Evolutionary conservation across 2,888 invertebrate species (phyloP), one percentile per base, ranked within the genome.

Genomic region (Conops quadrifasciatus): DNA sequence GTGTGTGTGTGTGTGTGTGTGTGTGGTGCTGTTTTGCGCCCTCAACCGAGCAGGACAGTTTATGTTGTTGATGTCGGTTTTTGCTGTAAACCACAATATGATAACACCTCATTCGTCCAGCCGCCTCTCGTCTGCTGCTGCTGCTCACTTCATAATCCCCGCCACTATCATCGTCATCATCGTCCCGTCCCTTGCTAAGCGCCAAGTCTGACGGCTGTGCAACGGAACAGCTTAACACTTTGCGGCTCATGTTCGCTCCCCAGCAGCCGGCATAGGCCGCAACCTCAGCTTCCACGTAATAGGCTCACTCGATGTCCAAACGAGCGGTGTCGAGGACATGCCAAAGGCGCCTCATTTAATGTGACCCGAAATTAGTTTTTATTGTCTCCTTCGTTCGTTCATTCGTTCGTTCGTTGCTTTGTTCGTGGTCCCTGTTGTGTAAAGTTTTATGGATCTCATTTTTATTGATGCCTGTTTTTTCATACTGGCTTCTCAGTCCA

Each of bases 41-140:
- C 79, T 77, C 80, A 79, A 76, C 78, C 78, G 76, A 75, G 75
- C 76, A 78, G 78, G 30, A 2, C 26, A 24, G 30, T 21, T 13
- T 21, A 36, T 36, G 68, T 24, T 30, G 60, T 24, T 60, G 68
- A 15, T 49, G 49, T 21, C 28, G 60, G 36, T 43, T 56, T 36
- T 21, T 58, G 78, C 76, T 79, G 76, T 75, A 74, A 76, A 74
- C 79, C 79, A 75, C 80, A 80, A 76, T 80, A 78, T 79, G 79
- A 77, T 78, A 76, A 68, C 67, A 59, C 56, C 51, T 65, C 9
- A 43, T 43, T n/a, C 62, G 21, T 36, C 24, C 28, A 26, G 2
- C 24, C 36, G 36, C 9, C 9, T 4, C 36, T 9, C 4, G 5
- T 36, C 9, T 36, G 36, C 36, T 7, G 4, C 9, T 36, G 36